phyloP scores from a whole-genome alignment of 2,797 vertebrate genomes.

The Urosaurus nigricauda region DNA sequence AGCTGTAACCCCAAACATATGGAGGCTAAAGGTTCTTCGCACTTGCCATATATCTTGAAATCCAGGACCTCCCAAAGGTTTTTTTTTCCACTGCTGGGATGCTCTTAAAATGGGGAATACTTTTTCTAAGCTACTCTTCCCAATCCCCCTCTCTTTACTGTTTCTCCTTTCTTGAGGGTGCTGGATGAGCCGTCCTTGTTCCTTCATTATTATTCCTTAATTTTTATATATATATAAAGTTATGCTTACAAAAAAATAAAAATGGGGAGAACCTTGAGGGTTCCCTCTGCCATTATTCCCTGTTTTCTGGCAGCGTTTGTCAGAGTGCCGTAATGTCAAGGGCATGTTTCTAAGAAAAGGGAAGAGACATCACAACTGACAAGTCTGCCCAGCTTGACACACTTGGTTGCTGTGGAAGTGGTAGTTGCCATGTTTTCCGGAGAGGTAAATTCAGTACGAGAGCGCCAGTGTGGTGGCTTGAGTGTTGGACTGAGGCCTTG shows the following conservation, averaged over 20 bases:
- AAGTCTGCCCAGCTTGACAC: background rate
- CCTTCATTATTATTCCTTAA: background rate
- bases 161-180: background rate
- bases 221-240: background rate
- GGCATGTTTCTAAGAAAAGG: too few species aligned
- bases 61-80: background rate
- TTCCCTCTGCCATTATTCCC: background rate
- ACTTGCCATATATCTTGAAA: background rate
- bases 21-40: background rate
- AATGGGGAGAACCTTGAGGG: background rate
- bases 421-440: background rate
- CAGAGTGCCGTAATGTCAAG: background rate
- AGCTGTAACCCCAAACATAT: too few species aligned
- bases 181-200: slow-evolving; percentile 3
- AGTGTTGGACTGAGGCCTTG: too few species aligned
- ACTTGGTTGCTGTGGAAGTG: background rate
- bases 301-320: background rate
- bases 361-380: background rate
- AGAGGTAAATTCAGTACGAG: background rate
- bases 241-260: background rate
- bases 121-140: background rate
- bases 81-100: background rate
- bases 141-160: background rate
- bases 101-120: background rate
- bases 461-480: too few species aligned